Conservation (phyloP, 2,113 vertebrate species). For the Eolophus roseicapilla region DNA sequence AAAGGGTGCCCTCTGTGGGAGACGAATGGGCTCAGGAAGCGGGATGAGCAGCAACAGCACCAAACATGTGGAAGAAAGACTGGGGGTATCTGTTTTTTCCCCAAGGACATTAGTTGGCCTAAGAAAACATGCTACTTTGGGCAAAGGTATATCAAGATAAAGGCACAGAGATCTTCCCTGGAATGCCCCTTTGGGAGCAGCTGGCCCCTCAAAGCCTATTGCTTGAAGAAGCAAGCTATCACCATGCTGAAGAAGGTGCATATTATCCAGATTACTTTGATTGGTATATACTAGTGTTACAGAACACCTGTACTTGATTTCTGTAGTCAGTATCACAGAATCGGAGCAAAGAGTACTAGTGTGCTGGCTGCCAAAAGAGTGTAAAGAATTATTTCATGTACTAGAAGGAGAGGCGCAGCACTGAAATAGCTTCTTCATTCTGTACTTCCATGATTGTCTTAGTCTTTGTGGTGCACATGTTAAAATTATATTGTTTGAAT, state of each 20-base stretch:
- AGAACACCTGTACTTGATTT: neutral
- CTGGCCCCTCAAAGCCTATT: neutral
- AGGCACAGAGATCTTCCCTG: rapidly evolving
- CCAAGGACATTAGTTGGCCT: neutral
- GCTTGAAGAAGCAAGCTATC: neutral
- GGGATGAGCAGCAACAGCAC: neutral
- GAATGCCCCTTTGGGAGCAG: neutral
- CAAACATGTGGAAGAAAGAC: neutral
- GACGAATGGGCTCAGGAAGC: neutral
- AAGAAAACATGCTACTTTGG: neutral
- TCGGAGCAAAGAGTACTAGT: neutral
- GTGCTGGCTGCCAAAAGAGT: neutral
- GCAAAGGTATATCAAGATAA: neutral
- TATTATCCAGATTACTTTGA: neutral
- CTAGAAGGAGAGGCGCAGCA: neutral
- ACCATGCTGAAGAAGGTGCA: rapidly evolving
- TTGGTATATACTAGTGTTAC: neutral
- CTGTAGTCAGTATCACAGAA: neutral
- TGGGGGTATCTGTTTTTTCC: rapidly evolving
- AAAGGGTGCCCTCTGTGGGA: neutral
- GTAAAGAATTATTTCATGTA: neutral
- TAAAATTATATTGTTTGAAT: neutral
- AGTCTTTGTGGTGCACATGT: neutral
- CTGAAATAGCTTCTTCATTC: neutral
- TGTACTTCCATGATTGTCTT: neutral